Conservation (phyloP, 2,113 vertebrate genomes). For the Prolemur simus region DNA sequence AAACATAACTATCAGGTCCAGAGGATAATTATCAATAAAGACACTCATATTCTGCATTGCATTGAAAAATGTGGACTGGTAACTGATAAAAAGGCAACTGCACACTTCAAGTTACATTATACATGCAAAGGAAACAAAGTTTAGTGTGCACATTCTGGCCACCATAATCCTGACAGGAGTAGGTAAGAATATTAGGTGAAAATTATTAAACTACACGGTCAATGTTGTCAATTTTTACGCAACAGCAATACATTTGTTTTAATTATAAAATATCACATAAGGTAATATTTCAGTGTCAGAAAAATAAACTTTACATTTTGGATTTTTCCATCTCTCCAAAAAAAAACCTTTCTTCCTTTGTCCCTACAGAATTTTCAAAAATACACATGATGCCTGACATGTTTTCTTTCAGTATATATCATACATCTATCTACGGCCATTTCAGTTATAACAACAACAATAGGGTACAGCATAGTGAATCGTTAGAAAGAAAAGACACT, state of each 20-base stretch:
- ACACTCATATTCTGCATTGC: neutral
- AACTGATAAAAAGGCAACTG: neutral
- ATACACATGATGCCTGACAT: neutral
- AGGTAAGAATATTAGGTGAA: neutral
- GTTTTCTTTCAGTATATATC: neutral
- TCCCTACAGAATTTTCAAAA: neutral
- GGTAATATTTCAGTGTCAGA: neutral
- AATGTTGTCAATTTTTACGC: neutral
- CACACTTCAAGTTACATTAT: neutral
- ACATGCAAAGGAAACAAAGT: neutral
- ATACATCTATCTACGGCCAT: neutral
- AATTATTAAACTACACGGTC: neutral
- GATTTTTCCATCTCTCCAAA: neutral
- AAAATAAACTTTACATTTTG: neutral
- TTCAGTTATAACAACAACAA: neutral
- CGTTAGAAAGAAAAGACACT: neutral
- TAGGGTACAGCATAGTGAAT: neutral
- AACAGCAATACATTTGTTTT: neutral
- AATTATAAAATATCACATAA: constrained; percentile 7
- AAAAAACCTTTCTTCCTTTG: neutral
- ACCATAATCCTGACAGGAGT: neutral
- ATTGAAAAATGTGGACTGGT: neutral
- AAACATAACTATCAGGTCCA: neutral
- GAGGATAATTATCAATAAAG: neutral
- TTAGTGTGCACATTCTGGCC: neutral